Evolutionary conservation across 2,888 invertebrate genomes (phyloP), one percentile per base, ranked within the genome.

Genomic region (Eristalinus aeneus): DNA sequence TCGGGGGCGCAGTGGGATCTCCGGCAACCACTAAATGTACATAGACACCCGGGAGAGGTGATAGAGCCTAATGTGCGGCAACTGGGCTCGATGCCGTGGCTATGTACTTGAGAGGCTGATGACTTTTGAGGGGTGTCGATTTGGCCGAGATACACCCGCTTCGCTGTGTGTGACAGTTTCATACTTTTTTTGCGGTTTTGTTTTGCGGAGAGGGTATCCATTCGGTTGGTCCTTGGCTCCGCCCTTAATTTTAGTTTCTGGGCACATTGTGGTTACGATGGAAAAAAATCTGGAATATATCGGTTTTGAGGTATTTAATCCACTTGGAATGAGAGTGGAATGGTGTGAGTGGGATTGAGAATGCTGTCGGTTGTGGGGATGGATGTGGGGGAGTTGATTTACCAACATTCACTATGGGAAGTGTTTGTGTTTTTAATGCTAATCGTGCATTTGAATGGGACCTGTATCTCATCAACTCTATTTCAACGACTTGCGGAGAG

Each of bases 91-190:
- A 63, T 64, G 63, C 36, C 11, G 16, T 46, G 22, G 68, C 31
- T 80, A 80, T 80, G 63, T 80, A 69, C 73, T 67, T 72, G 9
- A 58, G 9, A 58, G 53, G 27, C 53, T 39, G 63, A 46, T 56
- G 56, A 31, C 58, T 63, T 54, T 16, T n/a, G 64, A 74, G 80
- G 63, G 69, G 68, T 74, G 80, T 74, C 68, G 56, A 69, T 80
- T 74, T 56, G 74, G 68, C 16, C 68, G 54, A 74, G 68, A 68
- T 80, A 74, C 74, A 80, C 80, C 74, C 74, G 74, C 46, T 74
- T 63, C 11, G 54, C 11, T 23, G 46, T 64, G 53, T 61, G 46
- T 72, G 72, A 80, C 32, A 74, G 63, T 74, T 63, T 68, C 39
- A 34, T 65, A 31, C 16, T 36, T 74, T 80, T 67, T 61, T 69